Base-by-base conservation (phyloP, 1,140 invertebrate genomes). In the Kradibia gibbosae region DNA sequence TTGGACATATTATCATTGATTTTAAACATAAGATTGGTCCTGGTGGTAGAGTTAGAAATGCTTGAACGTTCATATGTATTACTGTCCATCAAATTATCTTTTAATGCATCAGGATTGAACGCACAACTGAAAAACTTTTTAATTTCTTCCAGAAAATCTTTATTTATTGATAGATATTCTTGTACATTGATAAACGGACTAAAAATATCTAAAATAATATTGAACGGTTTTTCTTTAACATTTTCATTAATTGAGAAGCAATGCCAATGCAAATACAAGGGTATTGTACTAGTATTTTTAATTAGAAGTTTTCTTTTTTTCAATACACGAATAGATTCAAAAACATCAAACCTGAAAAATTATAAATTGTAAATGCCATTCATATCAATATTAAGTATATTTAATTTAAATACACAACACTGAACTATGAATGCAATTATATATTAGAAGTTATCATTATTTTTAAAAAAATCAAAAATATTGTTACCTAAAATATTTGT, bases 261-360 rank as follows among this genome's bases (percentile, higher is more conserved):
- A 72, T 87, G 81, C 86, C 86, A 87, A 17, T 86, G 67, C 28
- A 87, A 36, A 13, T 53, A 65, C 65, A 86, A 45, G 25, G 85
- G 84, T 45, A 86, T 31, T 0, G 28, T 31, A 62, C 85, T 85
- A n/a, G 67, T 85, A 79, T 87, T 87, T 50, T 82, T 74, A 5
- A 87, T 3, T 13, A 57, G 39, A 62, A 87, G 28, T 55, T 53
- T 83, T 81, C 83, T 78, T 0, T 31, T 48, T 0, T 34, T 10
- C 5, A 53, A 13, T 7, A 42, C 15, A 20, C 1, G 25, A 20
- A 65, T 74, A 28, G 34, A 8, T 8, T 62, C 28, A 25, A 80
- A 34, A 28, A 25, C 34, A 20, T 83, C 81, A 67, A 85, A 86
- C 62, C 86, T 87, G 34, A 8, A 82, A 80, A 39, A 48, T 10